These are phyloP conservation scores for Halcyon smyrnensis DNA, from an alignment of 2,797 vertebrate genomes.

Conservation along the genomic window DNA sequence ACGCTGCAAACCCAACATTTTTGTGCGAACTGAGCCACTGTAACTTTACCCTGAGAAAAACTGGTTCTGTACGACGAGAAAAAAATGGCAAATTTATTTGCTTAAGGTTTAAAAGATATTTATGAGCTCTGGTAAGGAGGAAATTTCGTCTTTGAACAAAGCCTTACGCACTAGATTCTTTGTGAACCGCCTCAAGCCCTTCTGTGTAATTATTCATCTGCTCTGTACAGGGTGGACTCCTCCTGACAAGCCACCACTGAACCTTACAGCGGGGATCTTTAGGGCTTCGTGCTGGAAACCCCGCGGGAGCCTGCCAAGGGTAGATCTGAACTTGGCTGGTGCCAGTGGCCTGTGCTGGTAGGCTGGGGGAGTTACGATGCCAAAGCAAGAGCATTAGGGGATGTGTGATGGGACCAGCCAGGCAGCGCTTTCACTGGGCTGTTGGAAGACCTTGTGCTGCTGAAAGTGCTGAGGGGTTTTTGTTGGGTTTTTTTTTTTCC, in stretches of 20 bases:
- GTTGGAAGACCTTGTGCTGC: not conserved
- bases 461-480: not conserved
- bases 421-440: not conserved
- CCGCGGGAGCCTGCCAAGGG: not conserved
- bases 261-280: not conserved
- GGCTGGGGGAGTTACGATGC: not conserved
- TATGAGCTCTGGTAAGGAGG: constrained; percentile 69
- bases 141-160: constrained; percentile 66
- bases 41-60: constrained; percentile 4
- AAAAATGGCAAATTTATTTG: constrained; percentile 64
- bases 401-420: not conserved
- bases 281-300: not conserved
- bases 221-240: not conserved
- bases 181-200: constrained; percentile 41
- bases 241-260: not conserved
- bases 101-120: constrained; percentile 71
- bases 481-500: not conserved
- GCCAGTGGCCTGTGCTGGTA: not conserved
- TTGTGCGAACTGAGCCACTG: not conserved
- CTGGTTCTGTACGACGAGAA: not conserved
- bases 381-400: not conserved
- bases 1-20: not conserved
- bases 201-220: not conserved
- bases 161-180: not conserved
- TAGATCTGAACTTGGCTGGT: not conserved